phyloP scores from a whole-genome alignment of 2,888 invertebrate species.

The Polydrusus pterygomalis region DNA sequence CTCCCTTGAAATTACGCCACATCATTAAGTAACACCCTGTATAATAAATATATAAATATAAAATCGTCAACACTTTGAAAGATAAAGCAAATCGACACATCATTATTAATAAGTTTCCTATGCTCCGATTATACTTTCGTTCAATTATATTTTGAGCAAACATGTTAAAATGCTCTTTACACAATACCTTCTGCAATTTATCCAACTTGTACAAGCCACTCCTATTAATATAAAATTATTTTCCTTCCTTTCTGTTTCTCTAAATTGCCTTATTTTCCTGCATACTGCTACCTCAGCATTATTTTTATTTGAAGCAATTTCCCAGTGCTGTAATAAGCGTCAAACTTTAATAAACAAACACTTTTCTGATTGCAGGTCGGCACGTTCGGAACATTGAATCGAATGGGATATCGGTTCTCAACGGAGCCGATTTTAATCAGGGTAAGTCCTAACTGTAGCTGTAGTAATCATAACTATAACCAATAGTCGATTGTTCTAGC shows the following conservation, averaged over 20 bases:
- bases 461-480: conserved; percentile 49
- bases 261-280: conserved; percentile 13
- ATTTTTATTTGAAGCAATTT: conserved; percentile 35
- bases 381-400: conserved; percentile 70
- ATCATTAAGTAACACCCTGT: too few relatives aligned
- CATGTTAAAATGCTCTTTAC: too few relatives aligned
- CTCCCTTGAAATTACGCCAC: too few relatives aligned
- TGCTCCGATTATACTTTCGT: too few relatives aligned
- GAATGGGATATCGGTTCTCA: conserved; percentile 70
- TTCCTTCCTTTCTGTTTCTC: background rate
- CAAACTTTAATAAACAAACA: conserved; percentile 54
- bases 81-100: too few relatives aligned
- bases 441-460: conserved; percentile 67
- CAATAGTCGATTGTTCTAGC: conserved; percentile 27
- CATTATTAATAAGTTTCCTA: too few relatives aligned
- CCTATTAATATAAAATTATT: conserved; percentile 4
- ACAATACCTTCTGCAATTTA: too few relatives aligned
- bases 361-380: conserved; percentile 68
- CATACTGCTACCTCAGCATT: conserved; percentile 30
- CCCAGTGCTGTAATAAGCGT: conserved; percentile 33
- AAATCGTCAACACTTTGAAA: too few relatives aligned
- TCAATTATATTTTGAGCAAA: too few relatives aligned
- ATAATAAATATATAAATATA: too few relatives aligned
- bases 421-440: conserved; percentile 71
- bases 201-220: background rate